Conservation (phyloP, 1,140 invertebrate species). For the Cotesia glomerata region DNA sequence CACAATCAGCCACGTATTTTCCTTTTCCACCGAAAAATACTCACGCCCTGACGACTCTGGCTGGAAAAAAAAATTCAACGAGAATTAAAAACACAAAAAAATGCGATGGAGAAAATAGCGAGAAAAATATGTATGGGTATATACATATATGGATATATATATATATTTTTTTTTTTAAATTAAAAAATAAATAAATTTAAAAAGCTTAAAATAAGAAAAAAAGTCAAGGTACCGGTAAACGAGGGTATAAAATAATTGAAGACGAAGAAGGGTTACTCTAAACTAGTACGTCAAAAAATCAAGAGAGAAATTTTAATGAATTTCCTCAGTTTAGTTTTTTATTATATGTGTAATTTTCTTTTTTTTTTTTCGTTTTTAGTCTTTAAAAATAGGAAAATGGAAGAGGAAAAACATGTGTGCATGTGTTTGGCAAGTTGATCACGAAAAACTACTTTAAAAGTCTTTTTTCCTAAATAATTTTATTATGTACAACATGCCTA, state of each 20-base stretch:
- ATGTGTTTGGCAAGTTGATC: background rate
- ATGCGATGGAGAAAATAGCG: background rate
- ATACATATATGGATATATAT: background rate
- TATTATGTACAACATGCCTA: conserved; percentile 28
- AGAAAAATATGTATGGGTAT: background rate
- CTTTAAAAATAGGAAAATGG: no score
- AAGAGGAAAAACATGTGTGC: background rate
- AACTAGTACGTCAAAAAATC: no score
- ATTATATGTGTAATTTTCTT: background rate
- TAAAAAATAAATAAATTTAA: background rate
- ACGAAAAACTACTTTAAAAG: no score
- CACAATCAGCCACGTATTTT: conserved; percentile 7
- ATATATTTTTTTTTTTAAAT: background rate
- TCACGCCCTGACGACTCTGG: background rate
- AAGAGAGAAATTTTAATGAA: no score
- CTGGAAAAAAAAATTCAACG: conserved; percentile 7
- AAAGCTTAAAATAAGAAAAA: background rate
- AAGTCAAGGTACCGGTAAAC: background rate
- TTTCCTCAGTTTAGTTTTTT: background rate
- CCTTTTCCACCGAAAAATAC: conserved; percentile 18
- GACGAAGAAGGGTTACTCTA: no score
- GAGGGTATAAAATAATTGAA: no score
- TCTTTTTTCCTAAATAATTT: conserved; percentile 22
- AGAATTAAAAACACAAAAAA: background rate
- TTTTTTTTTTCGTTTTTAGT: background rate